Evolutionary conservation across 2,888 invertebrate genomes (phyloP), one percentile per base, ranked within the genome.

Genomic region (Eristalis arbustorum): DNA sequence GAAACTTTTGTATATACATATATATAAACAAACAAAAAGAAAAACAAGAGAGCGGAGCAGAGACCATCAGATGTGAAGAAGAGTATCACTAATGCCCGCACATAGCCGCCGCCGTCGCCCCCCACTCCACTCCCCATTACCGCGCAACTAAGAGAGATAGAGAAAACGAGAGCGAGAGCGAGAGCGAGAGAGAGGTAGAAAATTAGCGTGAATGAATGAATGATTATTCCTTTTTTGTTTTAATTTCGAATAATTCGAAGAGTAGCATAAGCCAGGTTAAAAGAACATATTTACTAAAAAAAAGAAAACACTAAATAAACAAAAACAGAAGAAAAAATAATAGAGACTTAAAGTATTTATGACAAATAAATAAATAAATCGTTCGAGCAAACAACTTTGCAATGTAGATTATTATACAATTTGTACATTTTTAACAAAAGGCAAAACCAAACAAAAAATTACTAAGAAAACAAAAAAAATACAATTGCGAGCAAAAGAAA

Each of bases 351-450:
- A 76, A 69, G 59, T 76, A 76, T 76, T 76, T 76, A 69, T 68
- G 62, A 76, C 49, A 62, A 68, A 37, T 69, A 76, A 69, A 68
- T 62, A 62, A 25, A 49, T 62, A 34, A 28, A 18, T 42, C 34
- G 56, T 62, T 63, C 40, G 14, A 76, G 42, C 37, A 49, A 68
- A 18, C 23, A 34, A 49, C 31, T 31, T 77, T 57, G 56, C 57
- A 64, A 69, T 40, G 14, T 77, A 77, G 63, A 64, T 57, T 64
- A 64, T 40, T 71, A 69, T 77, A 77, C 34, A 77, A 77, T 77
- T 77, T 77, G 63, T 77, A 77, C 56, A 68, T 71, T 77, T 77
- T 69, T 77, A 68, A 75, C 40, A 67, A 66, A 66, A 76, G 28
- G 10, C 10, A 62, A 56, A 10, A 61, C 59, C 42, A 59, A 1